Conservation (phyloP, 2,113 vertebrate species). For the Lampris incognitus region DNA sequence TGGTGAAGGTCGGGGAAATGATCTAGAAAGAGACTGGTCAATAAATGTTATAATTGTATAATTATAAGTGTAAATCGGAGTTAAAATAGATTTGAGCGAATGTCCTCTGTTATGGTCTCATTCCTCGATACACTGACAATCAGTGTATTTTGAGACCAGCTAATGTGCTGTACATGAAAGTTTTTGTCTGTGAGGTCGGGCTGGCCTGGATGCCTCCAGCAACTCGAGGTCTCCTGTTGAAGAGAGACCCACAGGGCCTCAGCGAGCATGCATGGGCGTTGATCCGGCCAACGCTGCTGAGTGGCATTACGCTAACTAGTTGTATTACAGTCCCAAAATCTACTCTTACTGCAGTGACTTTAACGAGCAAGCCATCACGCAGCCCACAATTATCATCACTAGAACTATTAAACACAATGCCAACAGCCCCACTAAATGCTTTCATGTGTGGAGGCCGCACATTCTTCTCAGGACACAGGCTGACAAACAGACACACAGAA, state of each 20-base stretch:
- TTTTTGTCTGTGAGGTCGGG: too few relatives aligned
- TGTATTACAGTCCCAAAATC: conserved; percentile 78
- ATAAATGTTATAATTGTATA: too few relatives aligned
- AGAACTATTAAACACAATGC: conserved; percentile 77
- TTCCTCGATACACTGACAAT: too few relatives aligned
- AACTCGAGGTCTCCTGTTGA: neutral
- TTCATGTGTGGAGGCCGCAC: conserved; percentile 66
- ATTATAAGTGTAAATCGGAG: too few relatives aligned
- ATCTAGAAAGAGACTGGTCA: too few relatives aligned
- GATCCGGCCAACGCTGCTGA: conserved; percentile 67
- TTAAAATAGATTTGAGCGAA: too few relatives aligned
- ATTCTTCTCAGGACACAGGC: conserved; percentile 66
- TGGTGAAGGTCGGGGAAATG: too few relatives aligned
- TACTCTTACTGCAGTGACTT: conserved; percentile 70
- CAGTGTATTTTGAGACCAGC: neutral
- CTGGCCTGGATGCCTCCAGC: conserved; percentile 12
- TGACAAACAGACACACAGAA: conserved; percentile 36
- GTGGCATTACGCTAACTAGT: conserved; percentile 80
- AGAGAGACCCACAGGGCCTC: conserved; percentile 20
- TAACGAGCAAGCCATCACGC: conserved; percentile 79
- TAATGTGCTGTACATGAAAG: conserved; percentile 18
- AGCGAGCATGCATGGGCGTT: conserved; percentile 32
- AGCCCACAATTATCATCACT: conserved; percentile 80
- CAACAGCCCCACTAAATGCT: conserved; percentile 73
- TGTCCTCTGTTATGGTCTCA: too few relatives aligned